Base-by-base conservation (phyloP, 2,113 vertebrate genomes). In the Grallaria varia region DNA sequence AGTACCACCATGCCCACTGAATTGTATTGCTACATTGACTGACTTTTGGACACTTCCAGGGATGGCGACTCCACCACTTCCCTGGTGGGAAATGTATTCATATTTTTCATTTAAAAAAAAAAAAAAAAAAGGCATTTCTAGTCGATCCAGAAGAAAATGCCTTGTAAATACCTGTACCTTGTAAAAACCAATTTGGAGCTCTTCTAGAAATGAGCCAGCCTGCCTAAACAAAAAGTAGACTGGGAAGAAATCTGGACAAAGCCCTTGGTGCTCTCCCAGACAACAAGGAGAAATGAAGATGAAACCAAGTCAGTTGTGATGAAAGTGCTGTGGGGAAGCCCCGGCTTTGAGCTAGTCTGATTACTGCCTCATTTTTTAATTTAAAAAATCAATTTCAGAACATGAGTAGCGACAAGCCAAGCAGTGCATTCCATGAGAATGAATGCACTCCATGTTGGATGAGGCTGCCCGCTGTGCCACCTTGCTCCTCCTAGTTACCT, bases 341-440 rank as follows among this genome's bases (percentile, higher is more conserved):
- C 9, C 5, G 71, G 91, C 35, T 66, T 67, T 33, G 56, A 95
- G 79, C 60, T 18, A 31, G 35, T 27, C 72, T 86, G 93, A 72
- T 56, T 93, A 60, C 47, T 81, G 60, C 76, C 64, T 96, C 71
- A 87, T 92, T 82, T 95, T 90, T 89, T 79, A 77, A 27, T 58
- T 89, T 33, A 86, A 81, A 90, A 89, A 89, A 93, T 95, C 20
- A 1, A 82, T 92, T 94, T 78, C 64, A 87, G 86, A 84, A 88
- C 85, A 89, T 6, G 21, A 84, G 68, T 8, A 90, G 71, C 44
- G 87, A 88, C 85, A 95, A 67, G 52, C 12, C 52, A 60, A 82
- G 85, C 35, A 60, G 63, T 20, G 52, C 73, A 39, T 42, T 86
- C 35, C 56, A 56, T 5, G 72, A 64, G 80, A 77, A 94, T 68